Conservation (phyloP, 2,797 vertebrate genomes). For the Sebastes melanostomus region DNA sequence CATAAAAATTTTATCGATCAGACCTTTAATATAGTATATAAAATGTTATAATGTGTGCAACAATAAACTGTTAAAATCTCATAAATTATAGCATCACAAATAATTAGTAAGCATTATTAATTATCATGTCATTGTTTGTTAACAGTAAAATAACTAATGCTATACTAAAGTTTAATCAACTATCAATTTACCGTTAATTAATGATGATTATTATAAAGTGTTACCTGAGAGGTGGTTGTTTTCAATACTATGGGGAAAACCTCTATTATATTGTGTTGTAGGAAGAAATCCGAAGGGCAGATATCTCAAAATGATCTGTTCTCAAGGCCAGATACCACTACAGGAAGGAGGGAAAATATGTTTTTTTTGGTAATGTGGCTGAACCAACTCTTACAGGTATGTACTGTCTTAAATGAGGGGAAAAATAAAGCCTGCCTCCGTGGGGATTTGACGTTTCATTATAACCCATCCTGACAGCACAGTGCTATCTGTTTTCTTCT, state of each 20-base stretch:
- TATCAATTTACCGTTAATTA: too few species aligned
- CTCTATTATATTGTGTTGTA: too few species aligned
- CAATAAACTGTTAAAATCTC: too few species aligned
- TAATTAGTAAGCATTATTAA: too few species aligned
- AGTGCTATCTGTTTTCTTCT: conserved; percentile 48
- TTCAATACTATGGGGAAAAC: not conserved
- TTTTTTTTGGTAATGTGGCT: not conserved
- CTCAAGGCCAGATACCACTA: not conserved
- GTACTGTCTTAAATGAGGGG: conserved; percentile 19
- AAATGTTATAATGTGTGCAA: too few species aligned
- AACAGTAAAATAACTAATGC: too few species aligned
- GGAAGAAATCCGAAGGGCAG: not conserved
- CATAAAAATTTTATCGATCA: too few species aligned
- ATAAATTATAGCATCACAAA: too few species aligned
- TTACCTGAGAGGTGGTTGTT: not conserved
- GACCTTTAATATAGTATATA: too few species aligned
- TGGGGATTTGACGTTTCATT: conserved; percentile 43
- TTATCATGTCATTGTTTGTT: too few species aligned
- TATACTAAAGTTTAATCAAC: too few species aligned
- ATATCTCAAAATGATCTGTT: not conserved
- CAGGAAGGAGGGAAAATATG: not conserved
- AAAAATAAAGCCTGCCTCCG: conserved; percentile 16
- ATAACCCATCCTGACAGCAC: conserved; percentile 19
- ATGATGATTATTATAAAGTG: too few species aligned
- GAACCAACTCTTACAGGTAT: not conserved